Evolutionary conservation across 2,888 invertebrate genomes (phyloP).

Genomic region (Dasysyrphus albostriatus): DNA sequence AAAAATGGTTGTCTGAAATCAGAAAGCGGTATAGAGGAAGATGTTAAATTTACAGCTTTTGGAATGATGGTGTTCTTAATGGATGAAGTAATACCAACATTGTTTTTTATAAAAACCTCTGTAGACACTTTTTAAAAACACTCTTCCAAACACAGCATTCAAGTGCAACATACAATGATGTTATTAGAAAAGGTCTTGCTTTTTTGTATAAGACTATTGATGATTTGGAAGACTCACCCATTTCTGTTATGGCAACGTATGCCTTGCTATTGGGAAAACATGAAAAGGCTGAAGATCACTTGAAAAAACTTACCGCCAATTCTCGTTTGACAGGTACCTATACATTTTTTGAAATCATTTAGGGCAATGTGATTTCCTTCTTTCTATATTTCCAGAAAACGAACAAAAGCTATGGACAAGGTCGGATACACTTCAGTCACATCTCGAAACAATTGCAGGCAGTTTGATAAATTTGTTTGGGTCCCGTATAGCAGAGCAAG

Average conservation of each 20-base stretch:
- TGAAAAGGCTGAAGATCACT: slow-evolving; percentile 6
- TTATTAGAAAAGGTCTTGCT: slow-evolving; percentile 86
- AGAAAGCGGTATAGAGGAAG: slow-evolving; percentile 88
- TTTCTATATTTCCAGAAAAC: background rate
- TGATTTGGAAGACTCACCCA: background rate
- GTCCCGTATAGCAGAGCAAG: slow-evolving; percentile 78
- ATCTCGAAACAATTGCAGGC: slow-evolving; percentile 80
- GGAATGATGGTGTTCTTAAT: slow-evolving; percentile 90
- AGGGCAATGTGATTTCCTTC: too few relatives aligned
- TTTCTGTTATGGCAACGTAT: slow-evolving; percentile 31
- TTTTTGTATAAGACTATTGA: slow-evolving; percentile 25
- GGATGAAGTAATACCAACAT: slow-evolving; percentile 84
- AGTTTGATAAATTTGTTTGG: slow-evolving; percentile 80
- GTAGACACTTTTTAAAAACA: background rate
- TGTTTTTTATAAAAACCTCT: background rate
- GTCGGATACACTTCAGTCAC: slow-evolving; percentile 20
- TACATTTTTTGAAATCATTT: background rate
- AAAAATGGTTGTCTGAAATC: slow-evolving; percentile 92
- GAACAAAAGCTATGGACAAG: background rate
- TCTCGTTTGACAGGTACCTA: background rate
- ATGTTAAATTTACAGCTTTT: slow-evolving; percentile 91
- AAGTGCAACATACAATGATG: slow-evolving; percentile 84
- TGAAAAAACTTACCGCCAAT: background rate
- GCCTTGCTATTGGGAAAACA: slow-evolving; percentile 38
- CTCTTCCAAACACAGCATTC: background rate